Evolutionary conservation across 2,888 invertebrate genomes (phyloP).

Genomic region (Noctua fimbriata): DNA sequence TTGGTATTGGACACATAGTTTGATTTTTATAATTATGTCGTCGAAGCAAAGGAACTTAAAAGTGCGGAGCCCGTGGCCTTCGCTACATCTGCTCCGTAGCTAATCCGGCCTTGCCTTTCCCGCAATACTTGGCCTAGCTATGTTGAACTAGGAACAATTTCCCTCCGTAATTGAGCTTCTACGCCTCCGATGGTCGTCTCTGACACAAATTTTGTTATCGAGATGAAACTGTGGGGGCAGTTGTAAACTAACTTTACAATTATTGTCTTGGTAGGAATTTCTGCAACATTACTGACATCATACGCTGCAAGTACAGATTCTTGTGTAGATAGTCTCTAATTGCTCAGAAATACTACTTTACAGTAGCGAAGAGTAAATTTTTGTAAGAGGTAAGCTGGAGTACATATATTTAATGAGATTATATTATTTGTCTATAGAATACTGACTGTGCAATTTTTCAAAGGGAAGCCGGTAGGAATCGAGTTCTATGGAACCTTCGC

Average conservation of each 20-base stretch:
- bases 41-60: neutral
- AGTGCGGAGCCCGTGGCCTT: neutral
- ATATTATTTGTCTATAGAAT: too few species aligned
- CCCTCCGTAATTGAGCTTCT: slow-evolving; percentile 69
- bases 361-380: too few species aligned
- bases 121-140: slow-evolving; percentile 4
- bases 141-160: slow-evolving; percentile 38
- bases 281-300: slow-evolving; percentile 51
- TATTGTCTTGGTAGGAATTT: slow-evolving; percentile 68
- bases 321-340: neutral
- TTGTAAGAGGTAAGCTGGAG: too few species aligned
- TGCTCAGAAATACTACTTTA: neutral
- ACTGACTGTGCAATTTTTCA: too few species aligned
- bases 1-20: neutral
- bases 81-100: neutral
- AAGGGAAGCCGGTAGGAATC: too few species aligned
- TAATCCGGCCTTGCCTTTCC: neutral
- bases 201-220: slow-evolving; percentile 75
- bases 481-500: too few species aligned
- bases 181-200: slow-evolving; percentile 71
- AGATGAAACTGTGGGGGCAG: slow-evolving; percentile 71
- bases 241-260: slow-evolving; percentile 74
- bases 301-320: slow-evolving; percentile 26
- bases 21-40: neutral
- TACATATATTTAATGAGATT: too few species aligned